A percentile compares a stretch with the other conserved stretches of the same genome.
Evolutionary conservation across 2,113 vertebrate species (phyloP).

Genomic region (Lates calcarifer): DNA sequence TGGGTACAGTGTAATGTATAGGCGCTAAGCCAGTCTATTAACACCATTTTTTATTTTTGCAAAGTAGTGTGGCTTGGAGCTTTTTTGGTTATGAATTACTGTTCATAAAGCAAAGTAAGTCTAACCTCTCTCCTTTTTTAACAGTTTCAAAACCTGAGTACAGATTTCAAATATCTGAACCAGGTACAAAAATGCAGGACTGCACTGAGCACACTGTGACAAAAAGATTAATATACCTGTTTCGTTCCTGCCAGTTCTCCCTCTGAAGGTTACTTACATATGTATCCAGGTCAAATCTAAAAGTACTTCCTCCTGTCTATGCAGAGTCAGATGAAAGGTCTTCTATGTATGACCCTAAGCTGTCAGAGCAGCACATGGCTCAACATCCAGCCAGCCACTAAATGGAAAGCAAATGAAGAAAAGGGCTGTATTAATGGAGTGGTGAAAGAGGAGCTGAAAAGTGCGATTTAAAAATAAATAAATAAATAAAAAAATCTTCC

Average conservation of each 20-base stretch:
- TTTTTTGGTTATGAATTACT: too few species aligned
- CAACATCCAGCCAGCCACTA: constrained; percentile 3
- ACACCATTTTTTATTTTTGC: too few species aligned
- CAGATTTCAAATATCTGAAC: background rate
- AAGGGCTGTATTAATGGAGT: constrained; percentile 3
- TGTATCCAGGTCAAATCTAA: constrained; percentile 26
- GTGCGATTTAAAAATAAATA: background rate
- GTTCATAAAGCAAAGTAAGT: too few species aligned
- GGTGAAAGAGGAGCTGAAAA: constrained; percentile 23
- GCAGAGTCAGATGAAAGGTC: constrained; percentile 30
- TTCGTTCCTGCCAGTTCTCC: constrained; percentile 5
- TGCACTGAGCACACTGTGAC: background rate
- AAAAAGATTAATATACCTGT: constrained; percentile 24
- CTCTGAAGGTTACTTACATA: constrained; percentile 33
- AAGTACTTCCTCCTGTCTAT: background rate
- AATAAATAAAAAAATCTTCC: constrained; percentile 26
- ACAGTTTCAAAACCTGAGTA: background rate
- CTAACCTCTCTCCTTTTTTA: too few species aligned
- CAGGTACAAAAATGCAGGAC: background rate
- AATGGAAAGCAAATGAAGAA: constrained; percentile 28
- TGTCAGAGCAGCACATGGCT: constrained; percentile 11
- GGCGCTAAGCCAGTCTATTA: too few species aligned
- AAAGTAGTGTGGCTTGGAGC: too few species aligned
- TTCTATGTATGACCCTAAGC: constrained; percentile 30
- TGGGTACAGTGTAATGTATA: too few species aligned